These are phyloP conservation scores for Lanius collurio DNA, from an alignment of 2,113 vertebrate genomes.

Conservation along the genomic window DNA sequence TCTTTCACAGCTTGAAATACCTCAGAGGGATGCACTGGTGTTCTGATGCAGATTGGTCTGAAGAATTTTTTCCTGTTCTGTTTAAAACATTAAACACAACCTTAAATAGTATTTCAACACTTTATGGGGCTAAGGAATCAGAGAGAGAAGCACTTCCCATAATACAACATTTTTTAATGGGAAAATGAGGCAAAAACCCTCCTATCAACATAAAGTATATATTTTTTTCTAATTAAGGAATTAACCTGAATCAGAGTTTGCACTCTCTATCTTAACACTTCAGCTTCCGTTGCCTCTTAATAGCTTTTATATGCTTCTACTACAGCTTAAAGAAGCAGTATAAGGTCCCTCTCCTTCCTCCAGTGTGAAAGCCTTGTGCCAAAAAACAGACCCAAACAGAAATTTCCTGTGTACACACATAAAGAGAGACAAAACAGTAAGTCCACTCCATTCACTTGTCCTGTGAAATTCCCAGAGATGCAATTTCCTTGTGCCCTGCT, in stretches of 20 bases:
- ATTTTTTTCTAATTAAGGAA: not conserved
- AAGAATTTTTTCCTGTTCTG: not conserved
- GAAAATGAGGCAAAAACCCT: rapidly evolving
- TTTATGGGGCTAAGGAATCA: not conserved
- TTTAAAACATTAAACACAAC: not conserved
- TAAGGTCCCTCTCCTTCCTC: not conserved
- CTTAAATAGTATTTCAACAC: not conserved
- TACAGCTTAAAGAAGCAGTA: not conserved
- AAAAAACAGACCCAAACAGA: not conserved
- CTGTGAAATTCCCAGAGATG: not conserved
- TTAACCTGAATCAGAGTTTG: not conserved
- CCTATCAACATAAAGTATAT: not conserved
- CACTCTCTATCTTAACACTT: not conserved
- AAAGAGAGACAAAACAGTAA: not conserved
- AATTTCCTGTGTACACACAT: not conserved
- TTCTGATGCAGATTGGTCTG: not conserved
- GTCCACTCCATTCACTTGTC: not conserved
- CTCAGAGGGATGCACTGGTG: not conserved
- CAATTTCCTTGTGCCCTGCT: not conserved
- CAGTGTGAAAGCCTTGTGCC: not conserved
- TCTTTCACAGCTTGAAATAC: not conserved
- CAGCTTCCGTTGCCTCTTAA: not conserved
- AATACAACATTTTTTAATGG: not conserved
- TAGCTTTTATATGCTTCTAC: not conserved
- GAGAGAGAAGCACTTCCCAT: not conserved